Evolutionary conservation across 2,113 vertebrate genomes (phyloP), one percentile per base, ranked within the genome.

Genomic region (Dromaius novaehollandiae): DNA sequence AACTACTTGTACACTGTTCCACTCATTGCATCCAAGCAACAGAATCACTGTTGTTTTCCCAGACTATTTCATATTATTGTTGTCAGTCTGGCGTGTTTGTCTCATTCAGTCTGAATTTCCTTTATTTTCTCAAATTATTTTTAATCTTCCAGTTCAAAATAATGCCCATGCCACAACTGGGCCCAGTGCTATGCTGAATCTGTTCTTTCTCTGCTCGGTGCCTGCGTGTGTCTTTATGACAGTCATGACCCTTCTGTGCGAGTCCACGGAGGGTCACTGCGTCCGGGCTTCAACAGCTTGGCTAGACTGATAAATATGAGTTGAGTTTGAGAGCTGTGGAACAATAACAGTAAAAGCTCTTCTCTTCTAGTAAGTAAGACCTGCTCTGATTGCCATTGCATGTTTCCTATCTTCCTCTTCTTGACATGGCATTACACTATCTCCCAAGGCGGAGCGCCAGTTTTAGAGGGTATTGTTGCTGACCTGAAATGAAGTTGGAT

Each of bases 361-460:
- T 69, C 19, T 50, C 5, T 56, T 58, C 78, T 17, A 26, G 34
- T 21, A n/a, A 40, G 24, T 6, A 40, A 12, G 20, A 36, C 15
- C 42, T 28, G 13, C 19, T 22, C 61, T 64, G 55, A 24, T 68
- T 53, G 34, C 65, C 11, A 9, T 51, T 1, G 0, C 44, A 51
- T 13, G 2, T 78, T 78, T 40, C 75, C 32, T 13, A 13, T 12
- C 53, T 75, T 32, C 44, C 19, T 80, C 8, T 0, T 13, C 56
- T 66, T 56, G 71, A 13, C 0, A 1, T 25, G 30, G 48, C 22
- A 2, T 65, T 17, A 24, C 0, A 3, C 22, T 34, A 36, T 66
- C 51, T 74, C 55, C 42, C 11, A 61, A 36, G 30, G 26, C 1
- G 1, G 78, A 46, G 13, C 21, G 26, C 12, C 28, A n/a, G 2